phyloP scores from a whole-genome alignment of 1,140 invertebrate species.

The Drosophila watanabei region DNA sequence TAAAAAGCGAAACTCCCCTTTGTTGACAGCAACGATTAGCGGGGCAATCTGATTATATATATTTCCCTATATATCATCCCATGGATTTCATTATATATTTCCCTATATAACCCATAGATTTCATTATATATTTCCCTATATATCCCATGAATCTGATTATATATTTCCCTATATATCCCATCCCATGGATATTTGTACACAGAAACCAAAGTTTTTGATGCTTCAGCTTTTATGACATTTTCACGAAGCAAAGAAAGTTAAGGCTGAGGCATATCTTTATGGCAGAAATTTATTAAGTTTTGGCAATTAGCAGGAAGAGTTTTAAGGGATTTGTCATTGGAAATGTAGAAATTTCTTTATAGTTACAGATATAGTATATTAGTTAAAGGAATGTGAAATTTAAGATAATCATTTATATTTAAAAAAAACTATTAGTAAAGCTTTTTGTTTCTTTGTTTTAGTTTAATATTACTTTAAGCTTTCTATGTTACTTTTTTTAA shows the following conservation, averaged over 20 bases:
- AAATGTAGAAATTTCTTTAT: neutral
- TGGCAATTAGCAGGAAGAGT: neutral
- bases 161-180: slow-evolving; percentile 4
- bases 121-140: slow-evolving; percentile 6
- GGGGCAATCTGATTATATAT: slow-evolving; percentile 31
- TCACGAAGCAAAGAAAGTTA: neutral
- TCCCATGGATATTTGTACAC: neutral
- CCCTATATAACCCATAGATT: slow-evolving; percentile 2
- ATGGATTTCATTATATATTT: slow-evolving; percentile 5
- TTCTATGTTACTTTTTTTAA: too few species aligned
- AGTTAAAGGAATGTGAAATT: too few species aligned
- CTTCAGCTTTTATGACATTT: neutral
- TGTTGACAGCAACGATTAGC: slow-evolving; percentile 35
- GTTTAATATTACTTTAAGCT: too few species aligned
- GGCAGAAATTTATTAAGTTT: neutral
- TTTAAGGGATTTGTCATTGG: neutral
- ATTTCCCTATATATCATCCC: too few species aligned
- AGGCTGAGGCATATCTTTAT: neutral
- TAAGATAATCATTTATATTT: too few species aligned
- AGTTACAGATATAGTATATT: too few species aligned
- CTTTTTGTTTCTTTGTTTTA: too few species aligned
- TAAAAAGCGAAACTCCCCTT: slow-evolving; percentile 50
- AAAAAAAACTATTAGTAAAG: too few species aligned
- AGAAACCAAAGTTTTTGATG: slow-evolving; percentile 1
- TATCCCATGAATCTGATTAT: slow-evolving; percentile 27